Percentiles rank a stretch among this genome's conserved stretches.
These are phyloP conservation scores for Umimayanthus chanpuru DNA, from an alignment of 92 coral and sea anemone genomes.

Conservation along the genomic window DNA sequence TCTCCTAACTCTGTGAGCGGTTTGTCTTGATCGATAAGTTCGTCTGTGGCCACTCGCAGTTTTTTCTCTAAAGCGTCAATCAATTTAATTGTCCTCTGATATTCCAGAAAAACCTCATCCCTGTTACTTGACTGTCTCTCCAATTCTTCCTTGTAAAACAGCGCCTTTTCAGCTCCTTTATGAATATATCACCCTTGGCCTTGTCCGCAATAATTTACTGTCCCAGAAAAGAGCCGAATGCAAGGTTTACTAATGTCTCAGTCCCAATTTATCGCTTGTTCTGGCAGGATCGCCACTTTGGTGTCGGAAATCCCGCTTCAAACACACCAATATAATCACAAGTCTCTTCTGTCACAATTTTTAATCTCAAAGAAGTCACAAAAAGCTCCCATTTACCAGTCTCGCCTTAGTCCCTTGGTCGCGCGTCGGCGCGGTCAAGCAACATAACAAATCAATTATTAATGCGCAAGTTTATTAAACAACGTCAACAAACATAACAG, in stretches of 20 bases:
- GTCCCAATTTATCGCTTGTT: slow-evolving; percentile 1
- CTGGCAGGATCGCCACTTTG: slow-evolving; percentile 60
- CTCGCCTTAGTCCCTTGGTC: no score
- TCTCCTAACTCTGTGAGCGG: slow-evolving; percentile 39
- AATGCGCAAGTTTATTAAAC: no score
- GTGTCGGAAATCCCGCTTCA: slow-evolving; percentile 31
- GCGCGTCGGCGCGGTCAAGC: no score
- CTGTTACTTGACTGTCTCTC: slow-evolving; percentile 33
- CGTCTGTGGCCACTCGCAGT: slow-evolving; percentile 29
- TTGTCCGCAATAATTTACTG: background rate
- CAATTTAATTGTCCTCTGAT: slow-evolving; percentile 28
- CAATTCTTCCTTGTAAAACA: slow-evolving; percentile 45
- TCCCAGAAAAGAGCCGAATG: background rate
- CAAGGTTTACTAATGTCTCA: slow-evolving; percentile 1
- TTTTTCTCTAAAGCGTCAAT: slow-evolving; percentile 44
- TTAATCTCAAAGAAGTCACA: no score
- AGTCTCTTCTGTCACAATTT: no score
- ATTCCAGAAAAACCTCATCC: slow-evolving; percentile 43
- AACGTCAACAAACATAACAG: no score
- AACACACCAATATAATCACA: no score
- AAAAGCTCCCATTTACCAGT: no score
- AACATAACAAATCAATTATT: no score
- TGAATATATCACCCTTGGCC: slow-evolving; percentile 32
- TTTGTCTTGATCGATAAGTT: slow-evolving; percentile 26
- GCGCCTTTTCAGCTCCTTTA: slow-evolving; percentile 38